A percentile compares a stretch with the other conserved stretches of the same genome.
Evolutionary conservation across 2,113 vertebrate genomes (phyloP).

Genomic region (Perccottus glenii): DNA sequence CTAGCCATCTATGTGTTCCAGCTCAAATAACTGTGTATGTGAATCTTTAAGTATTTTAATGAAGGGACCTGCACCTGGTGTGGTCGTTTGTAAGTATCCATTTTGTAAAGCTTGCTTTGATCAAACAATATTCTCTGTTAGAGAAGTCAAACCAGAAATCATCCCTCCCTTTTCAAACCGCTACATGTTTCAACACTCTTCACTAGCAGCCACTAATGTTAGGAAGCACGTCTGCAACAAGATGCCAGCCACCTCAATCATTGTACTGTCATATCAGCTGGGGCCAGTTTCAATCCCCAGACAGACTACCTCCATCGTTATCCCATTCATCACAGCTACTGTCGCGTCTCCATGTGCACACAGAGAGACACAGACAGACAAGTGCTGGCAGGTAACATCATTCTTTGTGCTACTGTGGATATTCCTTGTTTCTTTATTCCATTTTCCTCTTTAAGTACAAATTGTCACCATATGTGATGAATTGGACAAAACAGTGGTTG

Average conservation of each 20-base stretch:
- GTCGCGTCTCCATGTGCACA: constrained; percentile 5
- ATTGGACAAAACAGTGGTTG: constrained; percentile 1
- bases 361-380: background rate
- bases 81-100: no score
- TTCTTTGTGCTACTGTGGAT: background rate
- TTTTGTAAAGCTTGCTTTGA: no score
- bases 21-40: no score
- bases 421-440: background rate
- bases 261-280: constrained; percentile 10
- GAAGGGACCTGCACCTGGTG: no score
- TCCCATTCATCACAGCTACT: background rate
- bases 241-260: constrained; percentile 19
- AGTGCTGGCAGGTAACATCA: constrained; percentile 19
- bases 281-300: background rate
- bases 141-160: background rate
- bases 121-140: no score
- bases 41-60: no score
- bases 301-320: background rate
- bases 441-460: constrained; percentile 34
- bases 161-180: background rate
- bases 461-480: constrained; percentile 18
- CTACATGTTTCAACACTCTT: constrained; percentile 37
- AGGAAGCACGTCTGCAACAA: constrained; percentile 5
- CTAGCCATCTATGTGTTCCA: no score
- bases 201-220: constrained; percentile 16